These are phyloP conservation scores for Oryctolagus cuniculus DNA, from an alignment of 2,113 vertebrate genomes.

Conservation along the genomic window mOryCun1.1 NC_091438.1:102758501-102759000, in stretches of 20 bases:
- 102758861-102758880: too few relatives aligned
- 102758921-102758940: too few relatives aligned
- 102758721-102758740: neutral
- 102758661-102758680: neutral
- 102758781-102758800: neutral
- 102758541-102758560: neutral
- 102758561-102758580: neutral
- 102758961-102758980: too few relatives aligned
- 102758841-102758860: too few relatives aligned
- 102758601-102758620: neutral
- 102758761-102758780: neutral
- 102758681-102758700: neutral
- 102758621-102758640: neutral
- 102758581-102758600: neutral
- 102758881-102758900: too few relatives aligned
- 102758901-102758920: too few relatives aligned
- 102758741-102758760: neutral
- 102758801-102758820: neutral
- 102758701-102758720: neutral
- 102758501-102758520: neutral
- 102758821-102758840: neutral
- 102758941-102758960: too few relatives aligned
- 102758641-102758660: neutral
- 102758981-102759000: too few relatives aligned
- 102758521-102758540: neutral